Evolutionary conservation across 2,888 invertebrate genomes (phyloP), one percentile per base, ranked within the genome.

Genomic region (Labia minor): DNA sequence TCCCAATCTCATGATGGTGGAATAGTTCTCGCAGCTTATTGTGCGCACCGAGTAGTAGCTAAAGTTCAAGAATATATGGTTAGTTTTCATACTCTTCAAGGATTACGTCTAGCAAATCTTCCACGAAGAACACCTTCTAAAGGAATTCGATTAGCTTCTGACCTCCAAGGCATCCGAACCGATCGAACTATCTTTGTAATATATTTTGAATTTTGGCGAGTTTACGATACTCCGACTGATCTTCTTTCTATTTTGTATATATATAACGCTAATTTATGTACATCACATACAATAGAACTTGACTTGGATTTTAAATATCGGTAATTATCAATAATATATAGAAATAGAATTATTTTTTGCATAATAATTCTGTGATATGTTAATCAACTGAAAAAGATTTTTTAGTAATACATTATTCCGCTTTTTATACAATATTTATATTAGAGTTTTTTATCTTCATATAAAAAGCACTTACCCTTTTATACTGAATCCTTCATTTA

Each of bases 41-140:
- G 49, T 49, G 49, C 49, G 14, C 49, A 49, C 14, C 49, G 49
- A 49, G 49, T 49, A 16, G 49, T 49, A 8, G 49, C 49, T n/a
- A 49, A 49, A 49, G 49, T 49, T n/a, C 49, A 49, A 49, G 49
- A 49, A 49, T 49, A 49, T 16, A 49, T 49, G 49, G 49, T 49
- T 16, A 49, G 49, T 49, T 49, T 49, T 14, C 49, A 49, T 49
- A 49, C 49, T 3, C 49, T 49, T n/a, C 49, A 49, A 49, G 49
- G 49, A n/a, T 16, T 49, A 14, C 49, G 49, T n/a, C 16, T 49
- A 10, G 49, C 49, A 16, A 49, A 16, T 14, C 49, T 49, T 16
- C 49, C 49, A 10, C 49, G 49, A 49, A 49, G 16, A n/a, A 49
- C 49, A 3, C 49, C 49, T n/a, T n/a, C 49, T 10, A 49, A 14